Percentiles rank a stretch among this genome's conserved stretches.
Conservation (phyloP, 1,140 invertebrate species). For the Formica selysi region DNA sequence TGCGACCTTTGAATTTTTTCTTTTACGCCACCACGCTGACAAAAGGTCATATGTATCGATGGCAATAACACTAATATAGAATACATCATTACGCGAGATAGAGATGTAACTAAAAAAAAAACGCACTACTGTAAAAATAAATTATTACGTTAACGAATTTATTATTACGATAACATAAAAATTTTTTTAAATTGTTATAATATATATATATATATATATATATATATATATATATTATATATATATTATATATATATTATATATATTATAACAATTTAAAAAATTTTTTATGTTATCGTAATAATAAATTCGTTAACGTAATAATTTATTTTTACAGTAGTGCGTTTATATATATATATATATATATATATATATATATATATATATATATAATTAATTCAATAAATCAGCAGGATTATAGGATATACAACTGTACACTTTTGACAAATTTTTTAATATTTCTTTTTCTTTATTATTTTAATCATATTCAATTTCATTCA, state of each 20-base stretch:
- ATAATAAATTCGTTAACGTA: no score
- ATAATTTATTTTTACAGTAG: no score
- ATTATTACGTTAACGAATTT: neutral
- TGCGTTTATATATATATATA: no score
- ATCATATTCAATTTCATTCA: neutral
- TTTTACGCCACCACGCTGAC: neutral
- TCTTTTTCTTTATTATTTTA: neutral
- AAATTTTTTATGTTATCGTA: no score
- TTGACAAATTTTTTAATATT: neutral
- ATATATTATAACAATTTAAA: no score
- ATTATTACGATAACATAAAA: neutral
- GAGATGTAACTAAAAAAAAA: neutral
- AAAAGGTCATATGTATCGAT: slow-evolving; percentile 50
- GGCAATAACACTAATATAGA: slow-evolving; percentile 23
- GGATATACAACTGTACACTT: no score
- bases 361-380: no score
- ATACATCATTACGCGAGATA: neutral
- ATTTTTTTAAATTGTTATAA: neutral
- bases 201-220: no score
- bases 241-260: no score
- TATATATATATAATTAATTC: no score
- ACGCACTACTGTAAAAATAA: neutral
- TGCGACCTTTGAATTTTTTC: slow-evolving; percentile 60
- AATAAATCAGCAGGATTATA: no score
- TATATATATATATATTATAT: no score